Evolutionary conservation across 2,113 vertebrate genomes (phyloP).

Genomic region (Cnemophilus loriae): DNA sequence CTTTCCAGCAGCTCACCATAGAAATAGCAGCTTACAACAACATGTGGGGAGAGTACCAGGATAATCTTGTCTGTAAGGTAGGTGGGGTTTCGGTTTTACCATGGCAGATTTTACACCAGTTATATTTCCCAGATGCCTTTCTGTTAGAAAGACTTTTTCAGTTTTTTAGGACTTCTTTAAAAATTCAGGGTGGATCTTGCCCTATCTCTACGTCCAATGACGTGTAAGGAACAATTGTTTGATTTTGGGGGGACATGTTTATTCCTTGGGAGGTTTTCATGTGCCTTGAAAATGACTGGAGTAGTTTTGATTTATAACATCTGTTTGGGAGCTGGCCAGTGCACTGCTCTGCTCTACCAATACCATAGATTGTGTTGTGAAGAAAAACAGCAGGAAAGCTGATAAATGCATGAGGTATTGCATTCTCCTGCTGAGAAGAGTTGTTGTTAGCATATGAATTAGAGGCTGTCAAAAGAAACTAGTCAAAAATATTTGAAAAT

Average conservation of each 20-base stretch:
- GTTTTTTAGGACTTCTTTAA: neutral
- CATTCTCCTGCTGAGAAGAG: neutral
- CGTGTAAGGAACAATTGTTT: neutral
- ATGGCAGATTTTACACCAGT: neutral
- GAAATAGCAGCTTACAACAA: conserved; percentile 82
- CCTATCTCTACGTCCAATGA: fast-evolving
- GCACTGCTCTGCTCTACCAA: neutral
- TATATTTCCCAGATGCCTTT: neutral
- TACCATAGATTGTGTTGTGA: neutral
- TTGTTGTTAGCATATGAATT: neutral
- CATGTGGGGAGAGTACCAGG: conserved; percentile 94
- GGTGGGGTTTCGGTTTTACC: neutral
- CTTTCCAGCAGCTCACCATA: conserved; percentile 78
- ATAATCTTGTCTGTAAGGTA: conserved; percentile 86
- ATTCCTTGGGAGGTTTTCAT: neutral
- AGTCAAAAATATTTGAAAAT: neutral
- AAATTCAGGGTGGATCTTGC: neutral
- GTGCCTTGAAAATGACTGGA: neutral
- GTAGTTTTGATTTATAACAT: neutral
- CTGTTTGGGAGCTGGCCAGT: conserved; percentile 12
- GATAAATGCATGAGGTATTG: neutral
- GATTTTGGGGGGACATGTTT: neutral
- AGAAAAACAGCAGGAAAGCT: neutral
- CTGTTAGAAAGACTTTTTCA: neutral
- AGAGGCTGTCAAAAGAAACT: neutral